Evolutionary conservation across 2,888 invertebrate species (phyloP), one percentile per base, ranked within the genome.

Genomic region (Junonia oenone): DNA sequence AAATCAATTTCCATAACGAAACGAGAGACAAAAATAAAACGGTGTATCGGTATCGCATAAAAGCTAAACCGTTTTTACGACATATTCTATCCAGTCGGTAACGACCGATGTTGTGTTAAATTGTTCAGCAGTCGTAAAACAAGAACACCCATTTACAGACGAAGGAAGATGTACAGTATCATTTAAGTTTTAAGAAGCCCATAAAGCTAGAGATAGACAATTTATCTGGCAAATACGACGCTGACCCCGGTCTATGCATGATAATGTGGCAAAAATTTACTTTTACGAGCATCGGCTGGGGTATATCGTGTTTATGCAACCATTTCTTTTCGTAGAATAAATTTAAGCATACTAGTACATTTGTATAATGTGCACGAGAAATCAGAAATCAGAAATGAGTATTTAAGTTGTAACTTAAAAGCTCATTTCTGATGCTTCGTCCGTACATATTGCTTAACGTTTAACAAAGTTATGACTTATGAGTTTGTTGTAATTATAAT

Each of bases 71-170:
- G n/a, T 38, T 45, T 58, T 59, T 59, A 55, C 49, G 52, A 55
- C 45, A 33, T 48, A 45, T 45, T 45, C 40, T 59, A 59, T 57
- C 54, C 54, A 47, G 45, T 38, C 26, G 31, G 40, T 54, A 48
- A 59, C 51, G 45, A 57, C 43, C 57, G 38, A 59, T 54, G 51
- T 49, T 51, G 51, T 54, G 57, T 55, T 49, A 57, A 59, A 59
- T 54, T 49, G 58, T 51, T 51, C 45, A 51, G 33, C 17, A 50
- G 50, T 54, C 59, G 57, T 59, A 59, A 59, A 59, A 56, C 47
- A 48, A 51, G 53, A 54, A 56, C 35, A 51, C 27, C 57, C 45
- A 54, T 59, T 54, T 48, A 51, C 37, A 43, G 43, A 45, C 37
- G 37, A 48, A 56, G 48, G 43, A 55, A 50, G 46, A 58, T 51